Base-by-base conservation (phyloP, 2,888 invertebrate genomes). In the Platycheirus albimanus region DNA sequence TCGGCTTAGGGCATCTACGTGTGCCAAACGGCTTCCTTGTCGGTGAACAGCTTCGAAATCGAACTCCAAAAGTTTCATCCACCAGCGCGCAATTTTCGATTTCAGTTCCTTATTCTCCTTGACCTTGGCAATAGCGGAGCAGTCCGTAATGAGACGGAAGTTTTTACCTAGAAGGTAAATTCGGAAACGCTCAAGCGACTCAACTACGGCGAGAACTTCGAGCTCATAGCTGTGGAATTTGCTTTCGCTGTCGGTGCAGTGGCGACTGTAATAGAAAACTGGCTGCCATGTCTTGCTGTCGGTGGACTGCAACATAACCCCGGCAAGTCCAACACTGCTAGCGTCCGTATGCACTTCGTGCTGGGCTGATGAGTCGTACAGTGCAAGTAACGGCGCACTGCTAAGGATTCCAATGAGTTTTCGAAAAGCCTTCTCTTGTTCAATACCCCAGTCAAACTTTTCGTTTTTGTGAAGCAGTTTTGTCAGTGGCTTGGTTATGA, bases 61-160 rank as follows among this genome's bases (percentile, higher is more conserved):
- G 38, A 67, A 86, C 19, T 86, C 86, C 4, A 81, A 28, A 1
- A 86, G 13, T 58, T 72, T 47, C 13, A 84, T 49, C 28, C 83
- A 86, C 86, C 86, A 86, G 28, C 86, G 61, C n/a, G 86, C 86
- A 13, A 86, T 80, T 13, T 69, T 61, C 1, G 84, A 83, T 7
- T 74, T 72, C 4, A 77, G 19, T 41, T 79, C 66, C 1, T 61
- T 38, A 3, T 38, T 56, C 3, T 13, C 38, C 20, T 38, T 70
- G 1, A 15, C 13, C 24, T 24, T 58, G n/a, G 20, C 15, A 45
- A 52, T 74, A 51, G 45, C 72, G 30, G 17, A 56, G 51, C 36
- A 79, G 58, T 38, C 69, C 11, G 49, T 76, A 41, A 36, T 69
- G 36, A 15, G n/a, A 11, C 38, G 17, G n/a, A 87, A 86, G 0